A percentile compares a stretch with the other conserved stretches of the same genome.
phyloP scores from a whole-genome alignment of 30 jellyfish, hydroid and myxozoan species.

The Nemopilema nomurai region DNA sequence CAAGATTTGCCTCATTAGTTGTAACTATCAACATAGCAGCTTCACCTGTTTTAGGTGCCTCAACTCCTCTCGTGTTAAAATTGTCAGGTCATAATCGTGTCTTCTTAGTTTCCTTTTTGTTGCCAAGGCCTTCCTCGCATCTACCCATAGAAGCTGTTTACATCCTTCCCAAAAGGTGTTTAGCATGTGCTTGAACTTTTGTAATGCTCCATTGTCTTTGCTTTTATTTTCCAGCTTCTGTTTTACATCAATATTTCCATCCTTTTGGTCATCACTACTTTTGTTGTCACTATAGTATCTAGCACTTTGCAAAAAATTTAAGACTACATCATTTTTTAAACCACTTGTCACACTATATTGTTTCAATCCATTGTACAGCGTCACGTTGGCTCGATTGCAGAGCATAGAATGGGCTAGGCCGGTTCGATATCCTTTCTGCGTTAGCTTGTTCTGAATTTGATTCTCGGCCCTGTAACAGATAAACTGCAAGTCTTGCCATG shows the following conservation, averaged over 20 bases:
- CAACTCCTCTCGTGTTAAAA: constrained; percentile 74
- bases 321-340: not conserved
- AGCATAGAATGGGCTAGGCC: not conserved
- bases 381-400: not conserved
- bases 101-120: constrained; percentile 71
- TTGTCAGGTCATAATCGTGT: constrained; percentile 64
- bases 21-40: not conserved
- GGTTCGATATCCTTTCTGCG: not conserved
- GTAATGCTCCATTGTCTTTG: constrained; percentile 15
- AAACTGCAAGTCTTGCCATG: not conserved
- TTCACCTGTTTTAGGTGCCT: constrained; percentile 85
- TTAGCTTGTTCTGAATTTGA: not conserved
- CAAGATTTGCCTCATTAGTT: too few relatives aligned
- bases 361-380: not conserved
- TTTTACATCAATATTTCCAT: constrained; percentile 1
- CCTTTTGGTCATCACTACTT: not conserved
- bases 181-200: constrained; percentile 49
- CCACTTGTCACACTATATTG: not conserved
- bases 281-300: not conserved
- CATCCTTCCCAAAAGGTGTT: constrained; percentile 71
- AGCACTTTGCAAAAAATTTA: not conserved
- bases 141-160: constrained; percentile 69
- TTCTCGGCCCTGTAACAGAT: not conserved
- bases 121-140: constrained; percentile 82
- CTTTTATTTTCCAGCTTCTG: not conserved